These are phyloP conservation scores for Eupsittula cactorum DNA, from an alignment of 2,113 vertebrate species.

Conservation along the genomic window DNA sequence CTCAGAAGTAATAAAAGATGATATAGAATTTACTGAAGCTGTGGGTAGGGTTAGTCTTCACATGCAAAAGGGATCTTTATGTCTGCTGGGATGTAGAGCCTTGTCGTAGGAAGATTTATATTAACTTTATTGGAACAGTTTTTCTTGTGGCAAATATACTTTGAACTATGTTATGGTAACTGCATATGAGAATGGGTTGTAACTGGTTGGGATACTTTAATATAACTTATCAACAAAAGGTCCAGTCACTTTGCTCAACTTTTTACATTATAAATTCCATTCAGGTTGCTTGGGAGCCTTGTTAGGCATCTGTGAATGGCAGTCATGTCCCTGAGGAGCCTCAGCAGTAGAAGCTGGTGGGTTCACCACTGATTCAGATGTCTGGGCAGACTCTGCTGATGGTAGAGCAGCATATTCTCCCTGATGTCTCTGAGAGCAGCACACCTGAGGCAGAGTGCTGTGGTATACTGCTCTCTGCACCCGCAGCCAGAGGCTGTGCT, in stretches of 20 bases:
- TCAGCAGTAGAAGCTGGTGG: rapidly evolving
- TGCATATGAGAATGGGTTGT: not conserved
- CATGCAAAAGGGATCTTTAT: not conserved
- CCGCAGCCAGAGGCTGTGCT: rapidly evolving
- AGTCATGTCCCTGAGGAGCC: not conserved
- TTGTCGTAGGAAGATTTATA: not conserved
- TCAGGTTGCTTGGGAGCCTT: not conserved
- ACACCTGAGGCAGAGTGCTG: not conserved
- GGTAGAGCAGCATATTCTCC: not conserved
- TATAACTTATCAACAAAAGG: not conserved
- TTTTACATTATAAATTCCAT: not conserved
- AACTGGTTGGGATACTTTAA: not conserved
- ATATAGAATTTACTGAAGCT: not conserved
- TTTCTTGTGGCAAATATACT: not conserved
- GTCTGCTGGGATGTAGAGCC: not conserved
- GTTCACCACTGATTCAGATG: rapidly evolving
- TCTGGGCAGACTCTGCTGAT: not conserved
- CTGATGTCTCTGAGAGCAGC: not conserved
- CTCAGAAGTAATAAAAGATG: not conserved
- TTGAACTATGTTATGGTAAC: not conserved
- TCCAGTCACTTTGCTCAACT: not conserved
- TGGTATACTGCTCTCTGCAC: not conserved
- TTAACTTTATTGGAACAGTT: not conserved
- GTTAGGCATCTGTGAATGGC: not conserved
- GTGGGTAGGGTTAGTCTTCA: not conserved